A percentile compares a stretch with the other conserved stretches of the same genome.
Conservation (phyloP, 2,113 vertebrate genomes). For the Actinemys pallida region DNA sequence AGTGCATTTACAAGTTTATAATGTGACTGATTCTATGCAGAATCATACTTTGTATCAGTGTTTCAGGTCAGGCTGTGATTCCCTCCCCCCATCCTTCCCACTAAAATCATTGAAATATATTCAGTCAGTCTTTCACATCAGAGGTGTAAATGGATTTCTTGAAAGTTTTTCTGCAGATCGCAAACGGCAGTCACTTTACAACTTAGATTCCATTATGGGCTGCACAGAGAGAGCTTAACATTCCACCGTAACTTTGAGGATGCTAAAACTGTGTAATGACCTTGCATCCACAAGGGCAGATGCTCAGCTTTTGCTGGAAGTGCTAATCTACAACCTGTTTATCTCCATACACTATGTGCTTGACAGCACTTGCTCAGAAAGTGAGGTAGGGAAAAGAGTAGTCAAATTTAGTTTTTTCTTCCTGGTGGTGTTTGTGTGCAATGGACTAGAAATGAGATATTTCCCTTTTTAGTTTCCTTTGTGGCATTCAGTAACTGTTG, state of each 20-base stretch:
- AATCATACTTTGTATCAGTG: slow-evolving; percentile 28
- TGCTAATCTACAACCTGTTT: slow-evolving; percentile 61
- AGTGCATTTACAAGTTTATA: slow-evolving; percentile 76
- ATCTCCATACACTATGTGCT: slow-evolving; percentile 36
- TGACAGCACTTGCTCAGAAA: slow-evolving; percentile 59
- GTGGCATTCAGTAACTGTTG: neutral
- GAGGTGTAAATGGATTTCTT: slow-evolving; percentile 85
- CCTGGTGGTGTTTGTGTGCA: neutral
- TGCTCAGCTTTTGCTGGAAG: slow-evolving; percentile 61
- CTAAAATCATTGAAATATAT: slow-evolving; percentile 78
- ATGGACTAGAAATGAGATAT: neutral
- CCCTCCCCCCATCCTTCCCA: slow-evolving; percentile 44
- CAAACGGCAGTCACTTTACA: slow-evolving; percentile 76
- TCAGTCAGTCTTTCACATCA: slow-evolving; percentile 78
- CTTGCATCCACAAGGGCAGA: slow-evolving; percentile 75
- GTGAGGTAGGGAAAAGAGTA: neutral
- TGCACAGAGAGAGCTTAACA: slow-evolving; percentile 64
- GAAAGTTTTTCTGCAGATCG: slow-evolving; percentile 76
- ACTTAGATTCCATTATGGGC: slow-evolving; percentile 74
- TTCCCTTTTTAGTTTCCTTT: slow-evolving; percentile 49
- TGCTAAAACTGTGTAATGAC: slow-evolving; percentile 73
- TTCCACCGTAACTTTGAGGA: slow-evolving; percentile 64
- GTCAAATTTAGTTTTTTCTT: slow-evolving; percentile 37
- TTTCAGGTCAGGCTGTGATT: slow-evolving; percentile 60
- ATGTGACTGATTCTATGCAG: slow-evolving; percentile 41